Evolutionary conservation across 2,888 invertebrate species (phyloP).

Genomic region (Pinctada fucata): DNA sequence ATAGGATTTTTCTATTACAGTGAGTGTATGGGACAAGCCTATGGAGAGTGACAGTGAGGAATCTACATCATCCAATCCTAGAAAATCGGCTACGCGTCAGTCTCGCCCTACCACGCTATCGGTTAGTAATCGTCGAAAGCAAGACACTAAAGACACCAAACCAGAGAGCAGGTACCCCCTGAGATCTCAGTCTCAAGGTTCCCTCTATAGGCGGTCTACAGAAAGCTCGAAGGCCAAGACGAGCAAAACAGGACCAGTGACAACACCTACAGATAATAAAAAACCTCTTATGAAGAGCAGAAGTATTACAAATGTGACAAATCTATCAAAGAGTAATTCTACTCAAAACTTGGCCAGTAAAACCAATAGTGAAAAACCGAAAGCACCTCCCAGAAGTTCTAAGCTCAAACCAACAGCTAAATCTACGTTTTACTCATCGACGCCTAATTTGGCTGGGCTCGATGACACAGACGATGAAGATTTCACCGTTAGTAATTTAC

Average conservation of each 20-base stretch:
- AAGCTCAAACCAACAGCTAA: slow-evolving; percentile 45
- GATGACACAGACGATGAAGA: slow-evolving; percentile 47
- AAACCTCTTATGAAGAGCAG: neutral
- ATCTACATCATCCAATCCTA: neutral
- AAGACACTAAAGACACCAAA: slow-evolving; percentile 2
- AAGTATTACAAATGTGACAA: neutral
- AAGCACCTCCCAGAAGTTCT: slow-evolving; percentile 18
- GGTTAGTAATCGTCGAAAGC: neutral
- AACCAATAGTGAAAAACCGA: neutral
- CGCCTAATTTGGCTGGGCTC: slow-evolving; percentile 55
- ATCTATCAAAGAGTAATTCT: slow-evolving; percentile 22
- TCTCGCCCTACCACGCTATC: slow-evolving; percentile 45
- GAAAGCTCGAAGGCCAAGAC: slow-evolving; percentile 52
- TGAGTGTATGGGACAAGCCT: slow-evolving; percentile 20
- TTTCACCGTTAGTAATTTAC: slow-evolving; percentile 40
- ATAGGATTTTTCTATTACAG: neutral
- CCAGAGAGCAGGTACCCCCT: slow-evolving; percentile 10
- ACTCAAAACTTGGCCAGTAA: slow-evolving; percentile 16
- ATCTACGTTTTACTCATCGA: slow-evolving; percentile 57
- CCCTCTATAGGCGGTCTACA: slow-evolving; percentile 39
- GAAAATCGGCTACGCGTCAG: slow-evolving; percentile 11
- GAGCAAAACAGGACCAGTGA: slow-evolving; percentile 28
- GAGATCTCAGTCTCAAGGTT: slow-evolving; percentile 35
- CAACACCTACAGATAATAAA: slow-evolving; percentile 4
- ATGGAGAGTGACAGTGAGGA: slow-evolving; percentile 31